Evolutionary conservation across 2,888 invertebrate species (phyloP), one percentile per base, ranked within the genome.

Genomic region (Deroplatys truncata): DNA sequence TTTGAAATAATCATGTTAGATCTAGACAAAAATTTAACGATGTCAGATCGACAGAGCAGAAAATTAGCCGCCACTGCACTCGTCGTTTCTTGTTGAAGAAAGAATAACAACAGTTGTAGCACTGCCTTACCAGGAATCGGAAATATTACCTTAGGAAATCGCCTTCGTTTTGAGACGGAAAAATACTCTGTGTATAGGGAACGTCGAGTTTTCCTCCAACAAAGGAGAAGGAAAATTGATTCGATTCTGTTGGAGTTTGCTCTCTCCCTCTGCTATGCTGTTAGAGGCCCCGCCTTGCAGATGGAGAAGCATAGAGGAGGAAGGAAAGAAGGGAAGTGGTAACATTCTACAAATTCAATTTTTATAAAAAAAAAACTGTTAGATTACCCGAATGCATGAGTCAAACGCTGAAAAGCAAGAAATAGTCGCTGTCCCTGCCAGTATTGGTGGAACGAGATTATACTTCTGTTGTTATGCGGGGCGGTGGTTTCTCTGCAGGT

Each of bases 151-250:
- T 82, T 82, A 87, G 87, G 87, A 87, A 87, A 87, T 87, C 87
- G 31, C 87, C 87, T 89, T 89, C 89, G 82, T 86, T 83, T 82
- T 10, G 35, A 35, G 31, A 85, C 72, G 84, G 83, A 82, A 29
- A 72, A 82, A 16, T 28, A 72, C 20, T 20, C 56, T 72, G 20
- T 56, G 25, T 72, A 72, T 72, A 29, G 88, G 82, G 88, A 82
- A 31, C n/a, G 31, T 72, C 5, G 25, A 72, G 56, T 25, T 72
- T 72, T 72, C 56, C 56, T 25, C 20, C 56, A 20, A 72, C 88
- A 88, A 90, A 88, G 85, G 88, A 84, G 85, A 89, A 85, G 88
- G 88, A 89, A 89, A 90, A 90, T 90, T 90, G 90, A 90, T 90
- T 90, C 89, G 89, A 90, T 90, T 89, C 89, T 84, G 88, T 88